These are phyloP conservation scores for Tetrao urogallus DNA, from an alignment of 2,113 vertebrate species.

Conservation along the genomic window DNA sequence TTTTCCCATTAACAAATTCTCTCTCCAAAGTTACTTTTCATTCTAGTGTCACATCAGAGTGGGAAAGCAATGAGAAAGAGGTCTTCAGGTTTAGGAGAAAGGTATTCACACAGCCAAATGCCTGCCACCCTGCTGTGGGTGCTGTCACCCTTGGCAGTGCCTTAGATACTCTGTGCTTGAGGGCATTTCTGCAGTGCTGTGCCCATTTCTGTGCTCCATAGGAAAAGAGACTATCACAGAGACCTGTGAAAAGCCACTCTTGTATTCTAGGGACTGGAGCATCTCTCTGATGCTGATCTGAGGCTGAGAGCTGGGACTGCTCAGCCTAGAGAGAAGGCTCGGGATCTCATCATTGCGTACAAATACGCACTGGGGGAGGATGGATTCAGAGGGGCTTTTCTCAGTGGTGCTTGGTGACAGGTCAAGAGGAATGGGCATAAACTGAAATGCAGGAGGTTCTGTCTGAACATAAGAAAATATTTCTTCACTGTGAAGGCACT, in stretches of 20 bases:
- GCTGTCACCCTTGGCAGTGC: neutral
- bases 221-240: neutral
- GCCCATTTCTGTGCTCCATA: neutral
- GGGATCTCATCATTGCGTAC: neutral
- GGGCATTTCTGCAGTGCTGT: neutral
- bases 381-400: neutral
- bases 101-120: neutral
- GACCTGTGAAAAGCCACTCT: neutral
- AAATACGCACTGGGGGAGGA: neutral
- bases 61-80: neutral
- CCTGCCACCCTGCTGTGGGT: neutral
- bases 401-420: neutral
- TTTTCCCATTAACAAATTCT: neutral
- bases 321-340: neutral
- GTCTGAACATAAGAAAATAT: neutral
- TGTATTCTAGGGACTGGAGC: neutral
- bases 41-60: neutral
- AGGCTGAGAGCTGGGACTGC: neutral
- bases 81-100: neutral
- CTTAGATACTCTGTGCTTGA: neutral
- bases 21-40: neutral
- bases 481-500: neutral
- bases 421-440: neutral
- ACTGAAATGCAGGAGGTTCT: accelerated
- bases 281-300: neutral